Evolutionary conservation across 2,797 vertebrate species (phyloP).

Genomic region (Periparus ater): DNA sequence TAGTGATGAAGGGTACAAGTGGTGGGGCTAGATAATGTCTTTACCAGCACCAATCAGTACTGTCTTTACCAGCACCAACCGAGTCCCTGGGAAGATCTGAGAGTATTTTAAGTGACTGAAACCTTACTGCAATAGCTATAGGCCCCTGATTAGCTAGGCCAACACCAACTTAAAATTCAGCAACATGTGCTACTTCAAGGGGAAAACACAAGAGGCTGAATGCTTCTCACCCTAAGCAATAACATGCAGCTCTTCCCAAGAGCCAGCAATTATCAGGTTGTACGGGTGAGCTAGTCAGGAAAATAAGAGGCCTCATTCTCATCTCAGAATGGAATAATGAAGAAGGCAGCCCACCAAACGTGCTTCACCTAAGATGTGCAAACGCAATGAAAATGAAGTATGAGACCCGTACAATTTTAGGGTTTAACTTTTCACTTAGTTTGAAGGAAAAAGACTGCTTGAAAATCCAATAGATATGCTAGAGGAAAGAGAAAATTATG

Average conservation of each 20-base stretch:
- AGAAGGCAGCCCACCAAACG: not conserved
- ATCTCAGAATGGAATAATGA: not conserved
- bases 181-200: not conserved
- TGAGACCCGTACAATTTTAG: not conserved
- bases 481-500: not conserved
- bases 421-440: not conserved
- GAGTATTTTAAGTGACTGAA: not conserved
- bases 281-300: not conserved
- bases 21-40: not conserved
- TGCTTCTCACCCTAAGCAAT: not conserved
- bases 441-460: not conserved
- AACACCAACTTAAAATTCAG: not conserved
- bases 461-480: not conserved
- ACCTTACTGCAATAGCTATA: not conserved
- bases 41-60: not conserved
- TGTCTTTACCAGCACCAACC: not conserved
- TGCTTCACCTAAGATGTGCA: not conserved
- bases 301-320: not conserved
- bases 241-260: not conserved
- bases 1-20: not conserved
- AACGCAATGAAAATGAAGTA: not conserved
- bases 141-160: not conserved
- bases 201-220: not conserved
- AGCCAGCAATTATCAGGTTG: not conserved
- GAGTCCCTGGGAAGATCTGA: not conserved